These are phyloP conservation scores for Cyprinodon variegatus DNA, from an alignment of 2,113 vertebrate genomes.

Conservation along the genomic window DNA sequence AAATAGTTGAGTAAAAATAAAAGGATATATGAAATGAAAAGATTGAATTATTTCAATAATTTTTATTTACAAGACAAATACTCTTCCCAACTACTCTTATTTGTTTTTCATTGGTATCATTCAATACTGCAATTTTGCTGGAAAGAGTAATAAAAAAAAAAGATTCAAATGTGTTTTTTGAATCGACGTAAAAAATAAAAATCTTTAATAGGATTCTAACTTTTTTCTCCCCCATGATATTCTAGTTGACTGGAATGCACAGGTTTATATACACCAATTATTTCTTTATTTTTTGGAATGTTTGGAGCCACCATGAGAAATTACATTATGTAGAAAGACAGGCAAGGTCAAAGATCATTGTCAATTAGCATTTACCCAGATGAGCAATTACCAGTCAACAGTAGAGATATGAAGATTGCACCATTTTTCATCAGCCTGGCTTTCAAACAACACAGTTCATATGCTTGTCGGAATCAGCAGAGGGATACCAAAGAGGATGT, in stretches of 20 bases:
- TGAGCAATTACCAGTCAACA: constrained; percentile 73
- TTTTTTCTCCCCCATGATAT: no score
- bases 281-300: constrained; percentile 20
- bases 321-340: constrained; percentile 58
- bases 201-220: no score
- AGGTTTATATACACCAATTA: no score
- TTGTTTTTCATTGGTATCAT: background rate
- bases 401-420: constrained; percentile 68
- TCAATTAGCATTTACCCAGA: constrained; percentile 75
- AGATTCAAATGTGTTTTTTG: background rate
- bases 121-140: background rate
- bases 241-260: no score
- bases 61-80: no score
- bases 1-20: background rate
- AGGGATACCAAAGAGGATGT: constrained; percentile 66
- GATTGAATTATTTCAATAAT: no score
- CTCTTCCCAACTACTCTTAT: no score
- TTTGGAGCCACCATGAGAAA: constrained; percentile 53
- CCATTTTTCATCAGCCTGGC: constrained; percentile 71
- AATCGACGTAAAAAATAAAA: no score
- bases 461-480: constrained; percentile 67
- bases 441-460: constrained; percentile 63
- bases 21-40: no score
- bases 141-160: background rate
- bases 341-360: constrained; percentile 65